Conservation (phyloP, 92 coral and sea anemone species). For the Phymanthus crucifer region DNA sequence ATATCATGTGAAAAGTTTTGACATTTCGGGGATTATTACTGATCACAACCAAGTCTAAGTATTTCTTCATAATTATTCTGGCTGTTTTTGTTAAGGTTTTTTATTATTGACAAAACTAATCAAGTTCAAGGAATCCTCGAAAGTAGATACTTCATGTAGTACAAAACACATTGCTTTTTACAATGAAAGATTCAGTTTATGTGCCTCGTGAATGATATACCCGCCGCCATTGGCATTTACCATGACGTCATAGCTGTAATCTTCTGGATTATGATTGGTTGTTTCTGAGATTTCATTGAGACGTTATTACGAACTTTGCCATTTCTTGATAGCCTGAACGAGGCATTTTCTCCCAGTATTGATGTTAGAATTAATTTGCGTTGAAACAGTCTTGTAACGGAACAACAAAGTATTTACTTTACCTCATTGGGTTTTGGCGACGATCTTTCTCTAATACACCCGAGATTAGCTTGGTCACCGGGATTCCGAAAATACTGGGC, state of each 20-base stretch:
- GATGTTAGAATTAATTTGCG: slow-evolving; percentile 1
- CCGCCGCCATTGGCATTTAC: not conserved
- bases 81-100: not conserved
- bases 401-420: slow-evolving; percentile 3
- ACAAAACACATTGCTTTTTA: not conserved
- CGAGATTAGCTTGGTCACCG: not conserved
- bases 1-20: slow-evolving; percentile 7
- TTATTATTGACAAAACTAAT: not conserved
- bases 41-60: not conserved
- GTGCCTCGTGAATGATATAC: not conserved
- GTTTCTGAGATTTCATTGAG: slow-evolving; percentile 5
- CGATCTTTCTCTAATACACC: not conserved
- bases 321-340: not conserved
- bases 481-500: not conserved
- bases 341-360: not conserved
- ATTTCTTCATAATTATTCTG: not conserved
- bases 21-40: not conserved
- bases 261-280: slow-evolving; percentile 16
- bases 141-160: not conserved
- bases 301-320: not conserved
- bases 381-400: slow-evolving; percentile 12
- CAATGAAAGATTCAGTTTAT: not conserved
- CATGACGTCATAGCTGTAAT: not conserved
- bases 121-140: not conserved
- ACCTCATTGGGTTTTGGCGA: slow-evolving; percentile 7